Evolutionary conservation across 2,113 vertebrate species (phyloP).

Genomic region (Tamias sibiricus): DNA sequence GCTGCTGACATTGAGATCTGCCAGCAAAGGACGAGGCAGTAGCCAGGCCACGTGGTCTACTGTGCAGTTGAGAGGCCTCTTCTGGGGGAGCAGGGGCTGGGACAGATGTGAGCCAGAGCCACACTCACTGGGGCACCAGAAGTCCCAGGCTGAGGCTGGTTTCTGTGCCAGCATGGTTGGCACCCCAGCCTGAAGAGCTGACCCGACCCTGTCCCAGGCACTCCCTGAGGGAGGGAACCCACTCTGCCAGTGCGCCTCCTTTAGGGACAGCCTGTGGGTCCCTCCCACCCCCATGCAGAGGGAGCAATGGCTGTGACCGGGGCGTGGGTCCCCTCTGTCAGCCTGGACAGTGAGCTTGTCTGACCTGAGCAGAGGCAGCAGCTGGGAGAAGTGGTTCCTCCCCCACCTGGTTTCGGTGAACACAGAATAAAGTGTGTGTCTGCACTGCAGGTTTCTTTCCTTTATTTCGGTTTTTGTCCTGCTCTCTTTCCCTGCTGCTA

Average conservation of each 20-base stretch:
- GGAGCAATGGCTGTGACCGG: too few species aligned
- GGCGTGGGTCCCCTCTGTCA: not conserved
- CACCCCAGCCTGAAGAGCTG: accelerated
- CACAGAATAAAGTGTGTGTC: not conserved
- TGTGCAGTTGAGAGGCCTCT: not conserved
- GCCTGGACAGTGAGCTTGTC: not conserved
- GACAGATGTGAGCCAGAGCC: not conserved
- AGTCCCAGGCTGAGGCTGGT: too few species aligned
- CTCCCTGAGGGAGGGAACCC: not conserved
- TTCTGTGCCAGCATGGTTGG: accelerated
- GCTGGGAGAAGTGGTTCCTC: not conserved
- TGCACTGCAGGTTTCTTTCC: accelerated
- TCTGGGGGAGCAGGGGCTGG: accelerated
- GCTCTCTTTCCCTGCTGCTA: too few species aligned
- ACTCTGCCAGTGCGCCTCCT: not conserved
- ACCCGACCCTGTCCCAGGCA: not conserved
- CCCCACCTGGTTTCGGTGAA: accelerated
- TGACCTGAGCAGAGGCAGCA: accelerated
- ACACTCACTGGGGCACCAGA: accelerated
- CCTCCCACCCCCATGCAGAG: not conserved
- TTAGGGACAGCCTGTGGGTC: not conserved
- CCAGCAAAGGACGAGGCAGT: not conserved
- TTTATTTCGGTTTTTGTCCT: not conserved
- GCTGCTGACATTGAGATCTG: not conserved
- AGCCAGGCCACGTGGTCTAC: accelerated